These are phyloP conservation scores for Loris lydekkerianus DNA, from an alignment of 2,797 vertebrate species.

Conservation along the genomic window DNA sequence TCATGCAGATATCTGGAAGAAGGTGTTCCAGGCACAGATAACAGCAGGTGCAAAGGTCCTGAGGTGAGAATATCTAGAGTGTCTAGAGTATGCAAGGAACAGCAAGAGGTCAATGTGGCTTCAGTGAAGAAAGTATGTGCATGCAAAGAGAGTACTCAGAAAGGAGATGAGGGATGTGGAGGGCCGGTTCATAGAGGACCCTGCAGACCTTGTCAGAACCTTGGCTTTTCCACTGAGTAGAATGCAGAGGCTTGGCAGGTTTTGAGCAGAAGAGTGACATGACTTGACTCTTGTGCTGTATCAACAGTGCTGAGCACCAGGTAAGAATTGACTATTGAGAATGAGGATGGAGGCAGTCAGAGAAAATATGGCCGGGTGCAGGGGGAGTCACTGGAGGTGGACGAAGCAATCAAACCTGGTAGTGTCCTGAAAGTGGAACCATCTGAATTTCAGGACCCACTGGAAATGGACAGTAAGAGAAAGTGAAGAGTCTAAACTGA, in stretches of 20 bases:
- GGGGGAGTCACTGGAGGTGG: not conserved
- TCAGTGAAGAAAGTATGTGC: fast-evolving
- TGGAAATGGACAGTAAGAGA: not conserved
- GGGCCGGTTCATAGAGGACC: fast-evolving
- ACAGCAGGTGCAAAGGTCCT: not conserved
- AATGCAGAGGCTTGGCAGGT: not conserved
- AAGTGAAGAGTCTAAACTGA: not conserved
- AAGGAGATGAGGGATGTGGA: not conserved
- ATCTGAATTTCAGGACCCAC: not conserved
- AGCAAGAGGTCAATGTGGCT: not conserved
- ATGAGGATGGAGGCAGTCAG: not conserved
- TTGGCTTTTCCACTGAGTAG: not conserved
- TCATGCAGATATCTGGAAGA: not conserved
- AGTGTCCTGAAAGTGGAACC: not conserved
- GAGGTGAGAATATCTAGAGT: not conserved
- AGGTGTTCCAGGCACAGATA: not conserved
- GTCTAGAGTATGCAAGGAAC: not conserved
- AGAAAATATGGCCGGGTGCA: not conserved
- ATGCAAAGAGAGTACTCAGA: not conserved
- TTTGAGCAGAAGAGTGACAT: not conserved
- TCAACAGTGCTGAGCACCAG: too few species aligned
- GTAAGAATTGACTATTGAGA: not conserved
- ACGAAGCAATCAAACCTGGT: not conserved
- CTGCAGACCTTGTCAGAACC: not conserved
- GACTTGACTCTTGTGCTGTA: not conserved